These are phyloP conservation scores for Oxygymnocypris stewartii DNA, from an alignment of 2,113 vertebrate genomes.

Conservation along the genomic window DNA sequence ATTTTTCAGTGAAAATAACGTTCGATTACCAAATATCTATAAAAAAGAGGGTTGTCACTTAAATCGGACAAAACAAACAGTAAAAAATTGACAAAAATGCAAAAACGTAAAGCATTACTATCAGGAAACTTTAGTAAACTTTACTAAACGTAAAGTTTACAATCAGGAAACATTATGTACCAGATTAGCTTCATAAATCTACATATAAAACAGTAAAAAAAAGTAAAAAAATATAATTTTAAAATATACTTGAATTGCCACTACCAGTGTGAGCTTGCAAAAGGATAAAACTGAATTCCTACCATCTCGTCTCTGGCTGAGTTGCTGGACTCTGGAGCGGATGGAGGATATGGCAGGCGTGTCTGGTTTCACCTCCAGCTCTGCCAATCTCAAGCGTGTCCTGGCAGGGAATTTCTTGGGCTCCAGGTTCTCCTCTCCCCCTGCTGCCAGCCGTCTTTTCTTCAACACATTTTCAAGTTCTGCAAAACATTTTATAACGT, in stretches of 20 bases:
- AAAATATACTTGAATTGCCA: neutral
- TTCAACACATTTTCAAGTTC: slow-evolving; percentile 65
- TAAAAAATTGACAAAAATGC: neutral
- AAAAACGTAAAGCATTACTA: neutral
- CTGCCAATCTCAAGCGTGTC: slow-evolving; percentile 39
- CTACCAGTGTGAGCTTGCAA: neutral
- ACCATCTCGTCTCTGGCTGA: slow-evolving; percentile 69
- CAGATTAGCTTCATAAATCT: neutral
- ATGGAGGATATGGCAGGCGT: slow-evolving; percentile 69
- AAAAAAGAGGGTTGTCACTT: neutral
- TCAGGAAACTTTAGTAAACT: too few relatives aligned
- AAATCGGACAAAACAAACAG: neutral
- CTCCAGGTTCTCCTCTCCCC: slow-evolving; percentile 65
- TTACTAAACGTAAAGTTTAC: too few relatives aligned
- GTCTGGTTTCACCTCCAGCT: slow-evolving; percentile 67
- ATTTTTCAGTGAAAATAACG: neutral
- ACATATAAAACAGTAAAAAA: neutral
- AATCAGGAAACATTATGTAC: neutral
- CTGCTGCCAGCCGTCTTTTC: slow-evolving; percentile 63
- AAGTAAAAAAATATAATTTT: neutral
- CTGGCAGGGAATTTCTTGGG: slow-evolving; percentile 57
- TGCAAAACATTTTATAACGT: slow-evolving; percentile 31
- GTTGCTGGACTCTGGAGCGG: slow-evolving; percentile 66
- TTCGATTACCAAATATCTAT: neutral
- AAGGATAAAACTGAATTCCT: neutral